Conservation (phyloP, 2,113 vertebrate genomes). For the Siphamia tubifer region DNA sequence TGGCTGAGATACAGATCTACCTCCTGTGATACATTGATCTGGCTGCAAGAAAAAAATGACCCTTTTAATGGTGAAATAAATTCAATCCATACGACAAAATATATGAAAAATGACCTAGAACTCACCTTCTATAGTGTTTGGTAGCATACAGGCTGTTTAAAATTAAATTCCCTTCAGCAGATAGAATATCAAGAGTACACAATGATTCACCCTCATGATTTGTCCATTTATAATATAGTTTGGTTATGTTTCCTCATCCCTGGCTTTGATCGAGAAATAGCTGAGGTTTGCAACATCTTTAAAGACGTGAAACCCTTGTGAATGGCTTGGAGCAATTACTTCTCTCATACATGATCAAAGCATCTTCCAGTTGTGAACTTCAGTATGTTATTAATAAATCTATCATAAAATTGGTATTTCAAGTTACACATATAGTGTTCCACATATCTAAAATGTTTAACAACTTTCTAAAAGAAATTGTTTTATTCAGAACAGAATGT, state of each 20-base stretch:
- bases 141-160: too few relatives aligned
- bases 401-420: background rate
- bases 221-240: background rate
- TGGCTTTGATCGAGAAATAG: background rate
- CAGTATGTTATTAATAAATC: slow-evolving; percentile 9
- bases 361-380: background rate
- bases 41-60: too few relatives aligned
- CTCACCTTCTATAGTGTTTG: too few relatives aligned
- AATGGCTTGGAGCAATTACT: background rate
- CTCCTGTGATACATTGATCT: too few relatives aligned
- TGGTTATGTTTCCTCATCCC: background rate
- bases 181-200: background rate
- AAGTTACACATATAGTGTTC: background rate
- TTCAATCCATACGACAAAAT: too few relatives aligned
- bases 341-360: slow-evolving; percentile 17
- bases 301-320: background rate
- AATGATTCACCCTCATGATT: background rate
- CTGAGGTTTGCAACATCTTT: background rate
- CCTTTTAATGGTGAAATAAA: too few relatives aligned
- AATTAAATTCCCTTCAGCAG: background rate
- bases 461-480: too few relatives aligned
- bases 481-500: too few relatives aligned
- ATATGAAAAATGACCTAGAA: too few relatives aligned
- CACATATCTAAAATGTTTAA: background rate
- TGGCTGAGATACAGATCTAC: too few relatives aligned